Evolutionary conservation across 2,888 invertebrate species (phyloP).

Genomic region (Dilophus febrilis): DNA sequence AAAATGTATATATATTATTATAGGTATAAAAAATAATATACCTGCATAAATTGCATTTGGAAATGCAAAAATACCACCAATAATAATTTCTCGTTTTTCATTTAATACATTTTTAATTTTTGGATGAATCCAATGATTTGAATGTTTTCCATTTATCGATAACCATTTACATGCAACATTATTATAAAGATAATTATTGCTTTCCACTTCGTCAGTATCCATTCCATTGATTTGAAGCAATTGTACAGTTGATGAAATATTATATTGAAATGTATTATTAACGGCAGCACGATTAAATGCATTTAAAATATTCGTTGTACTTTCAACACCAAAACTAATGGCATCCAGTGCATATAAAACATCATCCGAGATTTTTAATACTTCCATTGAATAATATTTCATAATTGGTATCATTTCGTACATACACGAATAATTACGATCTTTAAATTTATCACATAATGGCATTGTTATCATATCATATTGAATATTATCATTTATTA

Average conservation of each 20-base stretch:
- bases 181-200: constrained; percentile 13
- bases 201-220: not conserved
- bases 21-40: constrained; percentile 33
- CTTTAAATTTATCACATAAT: constrained; percentile 33
- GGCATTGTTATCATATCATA: constrained; percentile 43
- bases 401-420: constrained; percentile 51
- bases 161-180: constrained; percentile 50
- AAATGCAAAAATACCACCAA: constrained; percentile 39
- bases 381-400: constrained; percentile 47
- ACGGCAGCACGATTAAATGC: not conserved
- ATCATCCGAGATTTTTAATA: constrained; percentile 29
- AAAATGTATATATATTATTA: constrained; percentile 12
- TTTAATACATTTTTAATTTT: too few relatives aligned
- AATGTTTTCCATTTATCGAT: constrained; percentile 27
- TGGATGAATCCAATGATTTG: constrained; percentile 32
- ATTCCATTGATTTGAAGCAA: not conserved
- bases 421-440: constrained; percentile 32
- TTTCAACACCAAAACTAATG: not conserved
- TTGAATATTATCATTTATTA: constrained; percentile 30
- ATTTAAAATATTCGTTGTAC: not conserved
- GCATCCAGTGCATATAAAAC: not conserved
- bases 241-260: not conserved
- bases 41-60: constrained; percentile 36
- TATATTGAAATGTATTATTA: not conserved
- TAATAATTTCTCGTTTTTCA: constrained; percentile 17